Evolutionary conservation across 1,140 invertebrate species (phyloP).

Genomic region (Drosophila kikkawai): DNA sequence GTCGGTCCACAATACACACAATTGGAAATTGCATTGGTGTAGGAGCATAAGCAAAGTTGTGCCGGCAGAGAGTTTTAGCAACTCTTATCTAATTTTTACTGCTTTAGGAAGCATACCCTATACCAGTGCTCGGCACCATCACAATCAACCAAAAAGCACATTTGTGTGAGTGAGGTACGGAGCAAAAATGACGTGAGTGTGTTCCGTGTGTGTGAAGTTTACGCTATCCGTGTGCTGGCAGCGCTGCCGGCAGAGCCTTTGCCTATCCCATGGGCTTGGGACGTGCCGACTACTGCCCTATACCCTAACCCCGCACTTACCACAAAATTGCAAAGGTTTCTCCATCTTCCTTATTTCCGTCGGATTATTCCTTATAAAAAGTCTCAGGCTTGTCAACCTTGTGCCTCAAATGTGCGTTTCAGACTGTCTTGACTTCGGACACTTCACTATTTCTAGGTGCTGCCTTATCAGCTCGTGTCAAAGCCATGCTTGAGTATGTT

Average conservation of each 20-base stretch:
- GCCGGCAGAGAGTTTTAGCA: background rate
- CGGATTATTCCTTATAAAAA: conserved; percentile 1
- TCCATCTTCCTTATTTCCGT: conserved; percentile 33
- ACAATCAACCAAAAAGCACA: no score
- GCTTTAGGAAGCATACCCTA: background rate
- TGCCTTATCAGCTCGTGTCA: conserved; percentile 30
- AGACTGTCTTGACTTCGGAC: conserved; percentile 36
- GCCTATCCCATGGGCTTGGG: no score
- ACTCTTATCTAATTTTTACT: background rate
- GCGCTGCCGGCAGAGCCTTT: no score
- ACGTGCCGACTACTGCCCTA: no score
- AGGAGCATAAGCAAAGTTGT: background rate
- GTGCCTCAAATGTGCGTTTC: conserved; percentile 31
- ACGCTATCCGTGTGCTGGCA: no score
- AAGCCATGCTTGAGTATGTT: conserved; percentile 21
- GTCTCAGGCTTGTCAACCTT: conserved; percentile 12
- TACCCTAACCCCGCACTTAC: conserved; percentile 27
- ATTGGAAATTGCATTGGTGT: background rate
- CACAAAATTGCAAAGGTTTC: conserved; percentile 11
- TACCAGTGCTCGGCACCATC: no score
- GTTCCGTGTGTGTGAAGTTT: no score
- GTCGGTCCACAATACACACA: background rate
- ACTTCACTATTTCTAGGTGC: background rate
- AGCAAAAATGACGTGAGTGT: no score
- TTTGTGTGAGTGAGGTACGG: no score